phyloP scores from a whole-genome alignment of 92 coral and sea anemone genomes.

The Porites evermanni region DNA sequence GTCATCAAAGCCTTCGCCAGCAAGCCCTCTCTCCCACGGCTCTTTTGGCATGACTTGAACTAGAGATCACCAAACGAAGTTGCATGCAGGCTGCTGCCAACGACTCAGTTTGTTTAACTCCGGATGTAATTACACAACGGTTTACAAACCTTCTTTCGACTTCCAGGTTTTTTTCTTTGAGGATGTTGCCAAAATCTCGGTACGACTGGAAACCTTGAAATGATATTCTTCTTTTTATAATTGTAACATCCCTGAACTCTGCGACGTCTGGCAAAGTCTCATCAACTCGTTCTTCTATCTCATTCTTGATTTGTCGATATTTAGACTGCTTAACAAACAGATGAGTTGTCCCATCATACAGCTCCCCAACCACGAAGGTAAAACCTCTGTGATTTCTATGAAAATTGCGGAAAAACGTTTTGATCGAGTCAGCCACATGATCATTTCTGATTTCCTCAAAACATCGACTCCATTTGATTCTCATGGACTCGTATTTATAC shows the following conservation, averaged over 20 bases:
- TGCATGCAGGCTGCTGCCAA: too few relatives aligned
- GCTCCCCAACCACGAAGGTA: slow-evolving; percentile 53
- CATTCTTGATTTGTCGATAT: slow-evolving; percentile 58
- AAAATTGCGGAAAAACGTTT: slow-evolving; percentile 57
- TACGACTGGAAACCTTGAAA: slow-evolving; percentile 33
- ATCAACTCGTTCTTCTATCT: slow-evolving; percentile 52
- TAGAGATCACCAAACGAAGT: too few relatives aligned
- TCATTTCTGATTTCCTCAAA: slow-evolving; percentile 20
- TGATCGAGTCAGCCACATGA: slow-evolving; percentile 3
- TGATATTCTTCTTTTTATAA: slow-evolving; percentile 5
- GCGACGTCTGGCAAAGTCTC: slow-evolving; percentile 38
- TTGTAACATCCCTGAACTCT: not conserved
- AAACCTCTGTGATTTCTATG: slow-evolving; percentile 40
- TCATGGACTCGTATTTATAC: slow-evolving; percentile 52
- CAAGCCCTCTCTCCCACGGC: too few relatives aligned
- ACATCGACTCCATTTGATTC: slow-evolving; percentile 38
- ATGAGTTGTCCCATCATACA: slow-evolving; percentile 58
- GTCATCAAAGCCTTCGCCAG: too few relatives aligned
- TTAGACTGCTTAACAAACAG: slow-evolving; percentile 44
- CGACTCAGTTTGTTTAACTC: too few relatives aligned
- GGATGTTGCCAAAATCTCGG: slow-evolving; percentile 1
- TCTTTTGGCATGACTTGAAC: too few relatives aligned
- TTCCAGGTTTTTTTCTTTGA: slow-evolving; percentile 29
- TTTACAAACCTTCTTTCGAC: slow-evolving; percentile 37
- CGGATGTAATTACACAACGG: not conserved